Base-by-base conservation (phyloP, 53 echinoderm and acorn worm species). In the Paracentrotus lividus region DNA sequence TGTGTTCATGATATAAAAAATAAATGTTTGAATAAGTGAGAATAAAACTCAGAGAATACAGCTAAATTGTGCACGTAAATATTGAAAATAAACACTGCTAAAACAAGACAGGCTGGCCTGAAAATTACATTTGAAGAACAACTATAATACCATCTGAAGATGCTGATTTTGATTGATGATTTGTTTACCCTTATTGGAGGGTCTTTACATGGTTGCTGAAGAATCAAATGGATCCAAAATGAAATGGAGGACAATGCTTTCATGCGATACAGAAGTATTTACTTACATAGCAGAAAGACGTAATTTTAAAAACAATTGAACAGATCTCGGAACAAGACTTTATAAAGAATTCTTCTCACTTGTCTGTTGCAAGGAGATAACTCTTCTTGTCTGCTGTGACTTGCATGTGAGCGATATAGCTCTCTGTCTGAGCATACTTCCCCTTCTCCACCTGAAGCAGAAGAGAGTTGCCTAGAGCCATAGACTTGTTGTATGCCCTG, bases 391-490 rank as follows among this genome's bases (percentile, higher is more conserved):
- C 97, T 20, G 89, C 75, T 3, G 97, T 98, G 4, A 96, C 95
- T 69, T 93, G 69, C 93, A 96, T 90, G 75, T 98, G 98, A 6
- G 94, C 95, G 13, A 98, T 88, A 34, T 98, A 98, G 88, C 97
- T 94, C 87, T 98, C 98, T 3, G 92, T 93, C 10, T 88, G 87
- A 55, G 95, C 95, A 67, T 58, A 98, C 57, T 95, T 96, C 86
- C 98, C 98, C 85, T 98, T 99, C 27, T 97, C 97, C 5, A 95
- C 94, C 90, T 94, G 95, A 26, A 94, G 95, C 6, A 99, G 95
- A 14, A 99, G 93, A 47, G 85, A 94, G 88, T 90, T 85, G 44
- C 98, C 98, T 43, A 95, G 94, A 21, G 97, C 97, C 59, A 96
- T 97, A 27, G 93, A 81, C 68, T 93, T 93, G 58, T 94, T 95